These are phyloP conservation scores for Atlantisia rogersi DNA, from an alignment of 2,113 vertebrate genomes.

Conservation along the genomic window DNA sequence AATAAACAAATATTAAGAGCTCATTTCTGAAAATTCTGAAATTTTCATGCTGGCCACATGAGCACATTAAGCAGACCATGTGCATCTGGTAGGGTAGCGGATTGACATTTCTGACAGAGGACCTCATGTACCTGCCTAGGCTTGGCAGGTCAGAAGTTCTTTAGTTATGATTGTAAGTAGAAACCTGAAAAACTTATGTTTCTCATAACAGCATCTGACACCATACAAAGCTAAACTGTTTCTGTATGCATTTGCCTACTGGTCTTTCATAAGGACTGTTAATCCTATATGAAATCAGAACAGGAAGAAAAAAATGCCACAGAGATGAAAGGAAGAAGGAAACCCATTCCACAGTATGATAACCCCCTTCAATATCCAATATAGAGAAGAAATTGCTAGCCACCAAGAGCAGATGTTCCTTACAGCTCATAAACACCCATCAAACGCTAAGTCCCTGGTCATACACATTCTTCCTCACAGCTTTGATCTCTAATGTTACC, in stretches of 20 bases:
- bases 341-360: neutral
- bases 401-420: conserved; percentile 30
- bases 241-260: neutral
- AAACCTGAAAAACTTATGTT: neutral
- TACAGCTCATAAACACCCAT: conserved; percentile 11
- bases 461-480: neutral
- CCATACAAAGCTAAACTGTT: conserved; percentile 8
- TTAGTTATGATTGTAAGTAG: conserved; percentile 12
- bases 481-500: conserved; percentile 44
- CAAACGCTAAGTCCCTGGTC: neutral
- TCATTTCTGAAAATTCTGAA: neutral
- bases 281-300: neutral
- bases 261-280: neutral
- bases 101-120: neutral
- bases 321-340: conserved; percentile 45
- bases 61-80: fast-evolving
- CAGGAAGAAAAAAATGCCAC: neutral
- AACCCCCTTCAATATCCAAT: conserved; percentile 17
- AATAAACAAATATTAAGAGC: neutral
- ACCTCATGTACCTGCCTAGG: neutral
- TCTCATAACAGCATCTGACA: neutral
- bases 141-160: neutral
- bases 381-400: conserved; percentile 37
- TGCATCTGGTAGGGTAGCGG: neutral
- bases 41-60: neutral